Evolutionary conservation across 2,113 vertebrate species (phyloP).

Genomic region (Salvelinus alpinus): DNA sequence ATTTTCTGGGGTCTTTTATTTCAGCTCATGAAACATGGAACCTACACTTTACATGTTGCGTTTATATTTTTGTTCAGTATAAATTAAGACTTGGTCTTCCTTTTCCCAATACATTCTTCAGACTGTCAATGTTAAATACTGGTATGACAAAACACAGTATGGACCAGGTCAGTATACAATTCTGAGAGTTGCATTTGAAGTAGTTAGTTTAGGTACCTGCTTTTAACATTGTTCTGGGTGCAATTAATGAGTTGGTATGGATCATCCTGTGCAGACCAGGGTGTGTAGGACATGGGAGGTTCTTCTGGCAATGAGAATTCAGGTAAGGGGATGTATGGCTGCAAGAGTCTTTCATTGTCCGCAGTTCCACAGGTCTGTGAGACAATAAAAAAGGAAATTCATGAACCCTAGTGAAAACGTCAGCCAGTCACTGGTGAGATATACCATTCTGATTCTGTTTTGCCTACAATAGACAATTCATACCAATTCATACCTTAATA

Average conservation of each 20-base stretch:
- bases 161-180: no score
- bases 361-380: slow-evolving; percentile 50
- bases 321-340: slow-evolving; percentile 32
- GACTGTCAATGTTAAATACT: not conserved
- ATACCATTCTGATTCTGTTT: not conserved
- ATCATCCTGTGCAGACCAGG: slow-evolving; percentile 63
- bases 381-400: not conserved
- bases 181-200: no score
- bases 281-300: slow-evolving; percentile 29
- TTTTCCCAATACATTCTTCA: not conserved
- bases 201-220: slow-evolving; percentile 52
- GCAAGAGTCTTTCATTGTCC: slow-evolving; percentile 10
- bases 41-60: no score
- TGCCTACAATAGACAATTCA: not conserved
- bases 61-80: no score
- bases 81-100: no score
- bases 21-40: no score
- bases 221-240: slow-evolving; percentile 46
- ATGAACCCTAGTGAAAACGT: not conserved
- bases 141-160: no score
- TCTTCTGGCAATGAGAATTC: slow-evolving; percentile 42
- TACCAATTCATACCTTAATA: not conserved
- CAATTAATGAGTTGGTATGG: slow-evolving; percentile 46
- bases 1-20: no score
- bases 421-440: not conserved